A percentile compares a stretch with the other conserved stretches of the same genome.
phyloP scores from a whole-genome alignment of 2,797 vertebrate genomes.

The Yasuhikotakia modesta region DNA sequence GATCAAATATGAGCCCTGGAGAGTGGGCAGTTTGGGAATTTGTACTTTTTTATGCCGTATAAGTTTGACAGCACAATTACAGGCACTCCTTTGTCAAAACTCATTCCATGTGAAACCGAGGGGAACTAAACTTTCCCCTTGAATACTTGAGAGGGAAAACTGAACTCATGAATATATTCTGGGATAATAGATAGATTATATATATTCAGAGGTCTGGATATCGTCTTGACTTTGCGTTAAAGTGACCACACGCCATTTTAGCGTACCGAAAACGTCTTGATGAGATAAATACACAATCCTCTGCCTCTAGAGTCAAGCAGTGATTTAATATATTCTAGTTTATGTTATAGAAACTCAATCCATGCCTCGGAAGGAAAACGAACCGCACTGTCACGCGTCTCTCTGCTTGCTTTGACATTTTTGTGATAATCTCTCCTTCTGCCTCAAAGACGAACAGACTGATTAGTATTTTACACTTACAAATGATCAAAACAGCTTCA shows the following conservation, averaged over 20 bases:
- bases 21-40: conserved; percentile 25
- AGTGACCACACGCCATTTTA: conserved; percentile 36
- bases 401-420: conserved; percentile 18
- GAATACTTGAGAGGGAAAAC: conserved; percentile 26
- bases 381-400: neutral
- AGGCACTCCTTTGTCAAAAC: conserved; percentile 29
- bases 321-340: conserved; percentile 37
- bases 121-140: neutral
- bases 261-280: conserved; percentile 19
- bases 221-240: conserved; percentile 13
- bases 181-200: neutral
- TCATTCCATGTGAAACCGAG: conserved; percentile 10
- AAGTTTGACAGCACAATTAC: conserved; percentile 28
- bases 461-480: conserved; percentile 9
- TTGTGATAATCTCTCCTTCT: neutral
- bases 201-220: conserved; percentile 37
- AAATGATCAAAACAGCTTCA: conserved; percentile 17
- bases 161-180: conserved; percentile 33
- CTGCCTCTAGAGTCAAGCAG: conserved; percentile 14
- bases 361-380: conserved; percentile 9
- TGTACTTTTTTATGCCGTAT: neutral
- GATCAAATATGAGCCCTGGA: conserved; percentile 5
- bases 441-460: conserved; percentile 6
- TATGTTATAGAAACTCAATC: conserved; percentile 34
- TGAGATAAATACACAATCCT: conserved; percentile 36